A percentile compares a stretch with the other conserved stretches of the same genome.
phyloP scores from a whole-genome alignment of 2,113 vertebrate genomes.

The Ascaphus truei region DNA sequence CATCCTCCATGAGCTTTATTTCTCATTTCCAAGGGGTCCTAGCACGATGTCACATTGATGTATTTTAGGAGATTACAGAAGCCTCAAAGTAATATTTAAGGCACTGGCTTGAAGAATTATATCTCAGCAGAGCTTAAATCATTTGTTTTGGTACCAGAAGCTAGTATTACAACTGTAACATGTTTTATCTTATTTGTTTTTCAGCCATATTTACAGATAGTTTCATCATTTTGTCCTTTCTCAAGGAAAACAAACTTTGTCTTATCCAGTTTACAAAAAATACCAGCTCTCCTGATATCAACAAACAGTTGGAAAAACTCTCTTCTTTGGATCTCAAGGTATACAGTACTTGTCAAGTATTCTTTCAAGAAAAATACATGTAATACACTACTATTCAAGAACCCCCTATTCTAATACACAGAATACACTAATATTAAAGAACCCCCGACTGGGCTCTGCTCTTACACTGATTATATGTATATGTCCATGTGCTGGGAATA shows the following conservation, averaged over 20 bases:
- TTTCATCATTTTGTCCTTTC: slow-evolving; percentile 88
- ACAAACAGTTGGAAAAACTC: slow-evolving; percentile 78
- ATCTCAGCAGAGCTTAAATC: slow-evolving; percentile 35
- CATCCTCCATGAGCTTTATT: slow-evolving; percentile 43
- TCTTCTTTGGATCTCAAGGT: slow-evolving; percentile 87
- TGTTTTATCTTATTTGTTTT: slow-evolving; percentile 42
- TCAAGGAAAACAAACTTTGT: slow-evolving; percentile 82
- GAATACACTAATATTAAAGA: no score
- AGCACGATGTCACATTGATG: slow-evolving; percentile 40
- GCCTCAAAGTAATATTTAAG: slow-evolving; percentile 42
- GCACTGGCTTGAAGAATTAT: slow-evolving; percentile 40
- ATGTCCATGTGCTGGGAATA: no score
- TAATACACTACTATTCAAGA: no score
- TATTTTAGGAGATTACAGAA: slow-evolving; percentile 45
- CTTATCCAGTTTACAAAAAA: slow-evolving; percentile 82
- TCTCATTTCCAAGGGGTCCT: slow-evolving; percentile 44
- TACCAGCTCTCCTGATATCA: slow-evolving; percentile 66
- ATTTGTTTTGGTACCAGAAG: slow-evolving; percentile 39
- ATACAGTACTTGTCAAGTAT: no score
- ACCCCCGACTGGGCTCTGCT: no score
- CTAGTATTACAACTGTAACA: slow-evolving; percentile 33
- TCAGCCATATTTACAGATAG: slow-evolving; percentile 81
- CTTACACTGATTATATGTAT: no score
- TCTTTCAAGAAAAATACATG: no score
- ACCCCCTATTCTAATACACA: no score